A percentile compares a stretch with the other conserved stretches of the same genome.
Conservation (phyloP, 2,797 vertebrate species). For the Salmo trutta region DNA sequence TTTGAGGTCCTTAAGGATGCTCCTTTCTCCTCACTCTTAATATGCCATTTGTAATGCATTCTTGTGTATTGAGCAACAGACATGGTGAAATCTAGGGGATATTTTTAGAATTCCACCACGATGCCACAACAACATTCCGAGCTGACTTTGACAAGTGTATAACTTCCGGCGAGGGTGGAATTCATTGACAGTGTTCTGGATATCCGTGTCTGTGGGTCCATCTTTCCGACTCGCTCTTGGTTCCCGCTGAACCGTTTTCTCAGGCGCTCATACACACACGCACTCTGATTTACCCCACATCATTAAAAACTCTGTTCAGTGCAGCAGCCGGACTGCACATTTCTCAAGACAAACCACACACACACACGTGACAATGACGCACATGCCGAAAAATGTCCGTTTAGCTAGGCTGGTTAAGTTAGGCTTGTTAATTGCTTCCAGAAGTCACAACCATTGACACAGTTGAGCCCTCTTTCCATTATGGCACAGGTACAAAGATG, state of each 20-base stretch:
- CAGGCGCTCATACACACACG: neutral
- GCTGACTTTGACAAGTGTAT: conserved; percentile 21
- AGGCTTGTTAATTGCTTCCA: conserved; percentile 9
- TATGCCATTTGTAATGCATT: neutral
- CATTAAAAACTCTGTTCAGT: neutral
- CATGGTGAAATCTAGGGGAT: conserved; percentile 18
- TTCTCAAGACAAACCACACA: neutral
- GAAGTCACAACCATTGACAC: neutral
- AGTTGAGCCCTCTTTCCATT: too few relatives aligned
- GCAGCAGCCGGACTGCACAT: neutral
- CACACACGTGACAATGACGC: conserved; percentile 7
- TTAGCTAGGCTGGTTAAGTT: neutral
- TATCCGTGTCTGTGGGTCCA: neutral
- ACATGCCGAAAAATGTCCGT: neutral
- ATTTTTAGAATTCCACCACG: conserved; percentile 41
- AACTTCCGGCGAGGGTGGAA: conserved; percentile 19
- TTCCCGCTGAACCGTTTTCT: neutral
- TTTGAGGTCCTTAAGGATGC: neutral
- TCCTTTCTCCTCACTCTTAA: neutral
- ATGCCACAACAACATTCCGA: conserved; percentile 24
- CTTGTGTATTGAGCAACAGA: conserved; percentile 4
- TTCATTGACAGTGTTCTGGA: conserved; percentile 6
- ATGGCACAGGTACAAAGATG: too few relatives aligned
- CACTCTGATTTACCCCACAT: neutral
- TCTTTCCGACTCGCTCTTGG: neutral